These are phyloP conservation scores for Nixonia krombeini DNA, from an alignment of 1,140 invertebrate genomes.

Conservation along the genomic window DNA sequence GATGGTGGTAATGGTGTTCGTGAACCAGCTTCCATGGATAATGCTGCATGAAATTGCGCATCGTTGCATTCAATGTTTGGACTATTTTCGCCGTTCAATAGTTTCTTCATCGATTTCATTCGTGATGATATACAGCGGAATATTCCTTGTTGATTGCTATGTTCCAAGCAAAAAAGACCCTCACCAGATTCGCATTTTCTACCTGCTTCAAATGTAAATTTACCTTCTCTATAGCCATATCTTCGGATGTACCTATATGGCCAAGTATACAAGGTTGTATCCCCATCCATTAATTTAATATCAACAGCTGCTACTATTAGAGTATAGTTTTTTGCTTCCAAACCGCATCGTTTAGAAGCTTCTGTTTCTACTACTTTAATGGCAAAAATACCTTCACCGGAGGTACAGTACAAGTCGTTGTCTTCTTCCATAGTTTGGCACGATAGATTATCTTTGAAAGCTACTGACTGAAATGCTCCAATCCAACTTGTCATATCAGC, in stretches of 20 bases:
- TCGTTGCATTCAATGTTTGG: slow-evolving; percentile 80
- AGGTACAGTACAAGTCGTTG: slow-evolving; percentile 88
- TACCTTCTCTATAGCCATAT: slow-evolving; percentile 86
- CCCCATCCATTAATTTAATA: slow-evolving; percentile 80
- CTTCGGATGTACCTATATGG: slow-evolving; percentile 87
- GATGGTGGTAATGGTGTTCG: slow-evolving; percentile 81
- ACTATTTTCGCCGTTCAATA: slow-evolving; percentile 78
- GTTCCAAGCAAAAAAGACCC: slow-evolving; percentile 85
- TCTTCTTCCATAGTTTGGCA: slow-evolving; percentile 84
- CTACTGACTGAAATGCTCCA: slow-evolving; percentile 83
- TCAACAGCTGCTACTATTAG: slow-evolving; percentile 81
- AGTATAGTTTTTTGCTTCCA: slow-evolving; percentile 80
- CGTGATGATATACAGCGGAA: slow-evolving; percentile 83
- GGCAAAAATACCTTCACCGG: slow-evolving; percentile 83
- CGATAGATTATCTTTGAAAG: slow-evolving; percentile 80
- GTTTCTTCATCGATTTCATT: slow-evolving; percentile 88
- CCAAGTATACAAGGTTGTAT: slow-evolving; percentile 84
- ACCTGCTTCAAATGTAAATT: slow-evolving; percentile 92
- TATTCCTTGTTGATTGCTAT: slow-evolving; percentile 84
- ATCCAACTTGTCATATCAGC: slow-evolving; percentile 84
- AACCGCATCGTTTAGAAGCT: slow-evolving; percentile 81
- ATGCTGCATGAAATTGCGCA: slow-evolving; percentile 80
- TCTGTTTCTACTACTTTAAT: slow-evolving; percentile 85
- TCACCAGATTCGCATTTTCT: slow-evolving; percentile 89
- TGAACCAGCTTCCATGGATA: slow-evolving; percentile 82